Conservation (phyloP, 2,113 vertebrate genomes). For the Carollia perspicillata region DNA sequence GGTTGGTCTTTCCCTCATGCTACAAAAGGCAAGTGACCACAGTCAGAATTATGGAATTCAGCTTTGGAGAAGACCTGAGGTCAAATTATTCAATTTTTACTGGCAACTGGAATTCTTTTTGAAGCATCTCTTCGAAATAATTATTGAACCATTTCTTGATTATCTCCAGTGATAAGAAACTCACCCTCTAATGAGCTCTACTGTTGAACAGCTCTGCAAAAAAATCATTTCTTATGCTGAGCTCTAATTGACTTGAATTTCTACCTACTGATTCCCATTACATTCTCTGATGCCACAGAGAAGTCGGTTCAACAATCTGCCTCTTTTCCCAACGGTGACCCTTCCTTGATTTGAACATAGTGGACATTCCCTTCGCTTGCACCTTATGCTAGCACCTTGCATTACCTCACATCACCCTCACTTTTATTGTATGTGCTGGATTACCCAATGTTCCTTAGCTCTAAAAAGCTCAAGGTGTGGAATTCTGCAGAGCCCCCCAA, state of each 20-base stretch:
- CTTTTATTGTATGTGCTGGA: neutral
- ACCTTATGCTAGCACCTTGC: neutral
- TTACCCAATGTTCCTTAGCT: neutral
- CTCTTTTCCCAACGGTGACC: neutral
- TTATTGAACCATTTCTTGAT: neutral
- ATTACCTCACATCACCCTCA: neutral
- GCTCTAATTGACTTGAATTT: neutral
- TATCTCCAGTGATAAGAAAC: neutral
- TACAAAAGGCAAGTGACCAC: neutral
- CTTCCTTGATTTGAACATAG: neutral
- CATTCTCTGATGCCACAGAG: neutral
- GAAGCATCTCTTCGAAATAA: neutral
- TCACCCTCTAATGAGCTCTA: neutral
- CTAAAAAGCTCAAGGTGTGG: neutral
- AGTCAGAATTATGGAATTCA: neutral
- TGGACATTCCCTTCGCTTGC: neutral
- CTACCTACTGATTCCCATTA: neutral
- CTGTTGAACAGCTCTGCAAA: neutral
- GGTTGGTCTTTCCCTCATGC: neutral
- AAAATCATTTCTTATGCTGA: neutral
- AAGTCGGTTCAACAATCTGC: neutral
- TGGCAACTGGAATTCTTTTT: neutral
- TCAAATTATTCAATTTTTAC: neutral
- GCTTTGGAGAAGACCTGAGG: neutral
- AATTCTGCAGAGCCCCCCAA: neutral